Conservation (phyloP, 2,797 vertebrate species). For the Thripadectes ignobilis region DNA sequence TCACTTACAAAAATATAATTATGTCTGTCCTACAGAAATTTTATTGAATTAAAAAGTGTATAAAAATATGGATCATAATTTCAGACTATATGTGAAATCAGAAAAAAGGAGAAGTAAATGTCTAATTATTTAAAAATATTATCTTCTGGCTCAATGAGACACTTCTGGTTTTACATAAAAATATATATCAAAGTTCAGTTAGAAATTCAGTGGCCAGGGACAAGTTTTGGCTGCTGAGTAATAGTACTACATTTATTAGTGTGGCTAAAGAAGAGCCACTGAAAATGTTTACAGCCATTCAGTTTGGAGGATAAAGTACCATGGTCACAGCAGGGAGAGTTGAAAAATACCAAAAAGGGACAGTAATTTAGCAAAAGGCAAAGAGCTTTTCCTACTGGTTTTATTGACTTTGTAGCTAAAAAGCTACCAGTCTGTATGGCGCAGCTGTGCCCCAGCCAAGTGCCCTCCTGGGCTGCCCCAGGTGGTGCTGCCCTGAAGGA, state of each 20-base stretch:
- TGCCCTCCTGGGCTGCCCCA: neutral
- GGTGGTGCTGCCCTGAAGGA: neutral
- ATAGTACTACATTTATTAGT: neutral
- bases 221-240: neutral
- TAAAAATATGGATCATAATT: neutral
- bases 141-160: neutral
- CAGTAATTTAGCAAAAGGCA: neutral
- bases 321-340: fast-evolving
- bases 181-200: neutral
- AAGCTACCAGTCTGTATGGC: fast-evolving
- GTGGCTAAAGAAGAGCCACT: neutral
- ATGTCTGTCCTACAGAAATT: neutral
- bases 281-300: neutral
- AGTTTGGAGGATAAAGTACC: neutral
- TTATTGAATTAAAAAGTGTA: conserved; percentile 45
- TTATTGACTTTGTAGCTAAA: neutral
- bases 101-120: neutral
- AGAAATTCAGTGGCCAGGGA: neutral
- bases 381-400: neutral
- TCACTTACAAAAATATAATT: conserved; percentile 54
- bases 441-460: fast-evolving
- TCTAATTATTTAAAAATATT: neutral
- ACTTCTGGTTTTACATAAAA: neutral
- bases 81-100: neutral
- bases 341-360: neutral